Base-by-base conservation (phyloP, 1,140 invertebrate species). In the Danaus melanippus region DNA sequence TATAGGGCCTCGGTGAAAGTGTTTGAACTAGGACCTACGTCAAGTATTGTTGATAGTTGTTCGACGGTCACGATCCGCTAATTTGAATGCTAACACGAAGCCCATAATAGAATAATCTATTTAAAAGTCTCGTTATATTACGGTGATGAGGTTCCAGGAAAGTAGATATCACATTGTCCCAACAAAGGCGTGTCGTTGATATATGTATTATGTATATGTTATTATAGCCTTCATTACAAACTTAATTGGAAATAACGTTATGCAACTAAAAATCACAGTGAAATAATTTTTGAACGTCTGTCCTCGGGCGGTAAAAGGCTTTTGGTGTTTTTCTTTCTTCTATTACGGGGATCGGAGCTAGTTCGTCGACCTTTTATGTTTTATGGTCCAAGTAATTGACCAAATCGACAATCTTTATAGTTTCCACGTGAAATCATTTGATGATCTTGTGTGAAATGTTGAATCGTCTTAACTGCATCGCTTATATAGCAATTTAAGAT, bases 371-470 rank as follows among this genome's bases (percentile, higher is more conserved):
- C 78, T 68, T 60, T 61, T 55, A 59, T 63, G 67, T 79, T 83
- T 79, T 79, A 84, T 79, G 66, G 67, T 63, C 60, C 62, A 73
- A 65, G 70, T 68, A 72, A 79, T 74, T 78, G 73, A 80, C 76
- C 71, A 69, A 76, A 80, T 75, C 71, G 74, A 74, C 75, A 64
- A 74, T 75, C 73, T 69, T 69, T 64, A 71, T 72, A 71, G 76
- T 77, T 69, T 74, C 70, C 70, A 78, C 75, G 79, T 75, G 73
- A 81, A 83, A 78, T 71, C 62, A 67, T 60, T 68, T 60, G 62
- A 63, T 65, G 53, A 64, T 66, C 57, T 64, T 65, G 68, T 76
- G 76, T 76, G 69, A 77, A 76, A 76, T 61, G 48, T 63, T 57
- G 55, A 61, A 61, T 66, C 63, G 62, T 60, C 51, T 40, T 67